These are phyloP conservation scores for Spodoptera frugiperda DNA, from an alignment of 1,140 invertebrate genomes.

Conservation along the genomic window DNA sequence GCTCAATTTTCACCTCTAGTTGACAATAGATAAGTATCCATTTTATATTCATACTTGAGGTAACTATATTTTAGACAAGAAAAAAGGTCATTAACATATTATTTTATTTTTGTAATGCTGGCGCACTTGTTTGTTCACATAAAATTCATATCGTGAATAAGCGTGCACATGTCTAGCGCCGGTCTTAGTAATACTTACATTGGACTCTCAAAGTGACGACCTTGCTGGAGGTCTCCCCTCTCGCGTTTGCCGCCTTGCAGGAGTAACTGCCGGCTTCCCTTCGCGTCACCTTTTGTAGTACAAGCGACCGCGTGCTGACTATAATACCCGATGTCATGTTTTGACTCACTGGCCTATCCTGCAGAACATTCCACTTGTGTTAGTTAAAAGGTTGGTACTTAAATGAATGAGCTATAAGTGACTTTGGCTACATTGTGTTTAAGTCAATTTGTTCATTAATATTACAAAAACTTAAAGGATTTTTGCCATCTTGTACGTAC, in stretches of 20 bases:
- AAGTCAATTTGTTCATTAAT: too few relatives aligned
- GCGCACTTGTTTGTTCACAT: too few relatives aligned
- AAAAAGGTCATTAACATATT: too few relatives aligned
- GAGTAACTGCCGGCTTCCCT: conserved; percentile 93
- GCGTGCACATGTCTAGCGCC: too few relatives aligned
- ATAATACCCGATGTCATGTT: conserved; percentile 94
- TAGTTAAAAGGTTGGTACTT: background rate
- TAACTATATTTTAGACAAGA: background rate
- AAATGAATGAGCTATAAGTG: too few relatives aligned
- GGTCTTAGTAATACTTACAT: conserved; percentile 92
- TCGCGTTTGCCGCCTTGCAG: conserved; percentile 92
- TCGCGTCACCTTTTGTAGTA: conserved; percentile 93
- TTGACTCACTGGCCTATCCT: conserved; percentile 92
- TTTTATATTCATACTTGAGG: background rate
- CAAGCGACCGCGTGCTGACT: conserved; percentile 94
- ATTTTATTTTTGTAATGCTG: background rate
- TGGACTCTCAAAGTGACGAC: conserved; percentile 92
- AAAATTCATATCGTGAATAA: too few relatives aligned
- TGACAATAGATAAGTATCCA: background rate
- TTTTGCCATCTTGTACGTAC: too few relatives aligned
- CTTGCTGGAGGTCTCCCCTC: conserved; percentile 92
- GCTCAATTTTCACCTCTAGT: background rate
- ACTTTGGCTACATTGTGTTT: too few relatives aligned
- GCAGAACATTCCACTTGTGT: conserved; percentile 52
- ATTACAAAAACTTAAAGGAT: too few relatives aligned